Evolutionary conservation across 2,113 vertebrate species (phyloP).

Genomic region (Bagarius yarrelli): DNA sequence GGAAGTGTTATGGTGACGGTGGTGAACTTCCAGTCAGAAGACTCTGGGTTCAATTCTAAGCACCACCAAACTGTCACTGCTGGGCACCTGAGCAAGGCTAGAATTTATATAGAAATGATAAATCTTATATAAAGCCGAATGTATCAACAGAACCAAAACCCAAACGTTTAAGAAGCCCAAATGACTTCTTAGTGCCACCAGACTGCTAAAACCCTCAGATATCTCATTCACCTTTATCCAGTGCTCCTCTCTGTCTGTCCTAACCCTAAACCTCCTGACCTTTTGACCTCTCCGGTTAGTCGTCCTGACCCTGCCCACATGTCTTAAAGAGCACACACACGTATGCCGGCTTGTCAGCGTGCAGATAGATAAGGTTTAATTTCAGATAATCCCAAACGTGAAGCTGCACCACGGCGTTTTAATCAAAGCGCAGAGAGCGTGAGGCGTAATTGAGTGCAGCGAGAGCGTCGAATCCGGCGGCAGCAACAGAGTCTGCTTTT

Average conservation of each 20-base stretch:
- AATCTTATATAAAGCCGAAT: background rate
- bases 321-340: constrained; percentile 30
- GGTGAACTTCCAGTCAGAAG: too few relatives aligned
- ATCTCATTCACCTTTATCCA: constrained; percentile 67
- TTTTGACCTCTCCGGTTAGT: constrained; percentile 53
- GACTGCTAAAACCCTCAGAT: constrained; percentile 67
- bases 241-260: constrained; percentile 62
- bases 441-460: constrained; percentile 40
- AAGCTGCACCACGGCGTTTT: constrained; percentile 1
- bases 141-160: background rate
- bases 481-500: background rate
- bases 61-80: too few relatives aligned
- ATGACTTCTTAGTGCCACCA: constrained; percentile 50
- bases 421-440: constrained; percentile 10
- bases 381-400: background rate
- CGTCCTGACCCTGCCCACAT: constrained; percentile 36
- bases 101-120: background rate
- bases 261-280: constrained; percentile 58
- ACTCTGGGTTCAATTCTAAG: too few relatives aligned
- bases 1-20: too few relatives aligned
- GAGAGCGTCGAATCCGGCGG: background rate
- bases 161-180: background rate
- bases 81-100: too few relatives aligned
- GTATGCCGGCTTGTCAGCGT: constrained; percentile 2
- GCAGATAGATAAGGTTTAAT: constrained; percentile 14